Evolutionary conservation across 2,888 invertebrate genomes (phyloP).

Genomic region (Nephrocerus scutellatus): DNA sequence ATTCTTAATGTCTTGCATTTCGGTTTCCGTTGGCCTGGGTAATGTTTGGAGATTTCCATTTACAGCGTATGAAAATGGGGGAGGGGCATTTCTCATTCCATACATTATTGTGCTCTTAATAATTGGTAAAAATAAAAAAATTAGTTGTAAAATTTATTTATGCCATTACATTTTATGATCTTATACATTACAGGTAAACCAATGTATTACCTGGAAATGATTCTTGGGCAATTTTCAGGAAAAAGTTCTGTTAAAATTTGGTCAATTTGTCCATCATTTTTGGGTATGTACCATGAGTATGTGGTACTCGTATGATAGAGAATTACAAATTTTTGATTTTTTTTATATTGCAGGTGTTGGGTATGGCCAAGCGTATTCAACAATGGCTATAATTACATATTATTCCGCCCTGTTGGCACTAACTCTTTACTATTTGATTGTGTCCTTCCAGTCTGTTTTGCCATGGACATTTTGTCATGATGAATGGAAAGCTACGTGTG

Average conservation of each 20-base stretch:
- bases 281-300: slow-evolving; percentile 53
- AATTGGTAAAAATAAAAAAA: slow-evolving; percentile 50
- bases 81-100: slow-evolving; percentile 67
- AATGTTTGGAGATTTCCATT: slow-evolving; percentile 64
- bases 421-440: slow-evolving; percentile 64
- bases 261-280: slow-evolving; percentile 62
- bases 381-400: slow-evolving; percentile 63
- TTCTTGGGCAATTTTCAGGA: slow-evolving; percentile 75
- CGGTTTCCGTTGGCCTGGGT: slow-evolving; percentile 66
- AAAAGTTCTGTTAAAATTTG: slow-evolving; percentile 69
- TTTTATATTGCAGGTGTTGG: slow-evolving; percentile 54
- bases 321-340: background rate
- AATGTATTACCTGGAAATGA: slow-evolving; percentile 77
- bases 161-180: background rate
- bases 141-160: background rate
- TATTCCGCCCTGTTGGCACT: slow-evolving; percentile 69
- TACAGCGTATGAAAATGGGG: slow-evolving; percentile 64
- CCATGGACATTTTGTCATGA: slow-evolving; percentile 65
- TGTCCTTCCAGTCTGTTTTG: slow-evolving; percentile 61
- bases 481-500: slow-evolving; percentile 37
- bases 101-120: slow-evolving; percentile 62
- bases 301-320: background rate
- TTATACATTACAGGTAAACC: slow-evolving; percentile 61
- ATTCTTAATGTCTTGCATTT: slow-evolving; percentile 68
- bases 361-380: slow-evolving; percentile 58